Evolutionary conservation across 1,140 invertebrate genomes (phyloP).

Genomic region (Amyelois transitella): DNA sequence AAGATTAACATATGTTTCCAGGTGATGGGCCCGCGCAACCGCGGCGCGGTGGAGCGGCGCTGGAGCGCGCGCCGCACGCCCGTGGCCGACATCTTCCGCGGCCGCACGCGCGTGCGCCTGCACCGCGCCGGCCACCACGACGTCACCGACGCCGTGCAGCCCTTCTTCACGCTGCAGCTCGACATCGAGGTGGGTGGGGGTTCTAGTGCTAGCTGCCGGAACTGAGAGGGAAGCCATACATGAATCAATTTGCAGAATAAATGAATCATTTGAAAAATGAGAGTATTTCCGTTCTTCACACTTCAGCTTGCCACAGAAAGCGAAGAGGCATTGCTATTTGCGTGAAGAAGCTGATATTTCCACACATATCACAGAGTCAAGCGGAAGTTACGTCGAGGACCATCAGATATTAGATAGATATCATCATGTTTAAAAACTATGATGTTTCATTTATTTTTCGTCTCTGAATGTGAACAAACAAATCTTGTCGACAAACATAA

Average conservation of each 20-base stretch:
- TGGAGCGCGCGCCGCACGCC: slow-evolving; percentile 89
- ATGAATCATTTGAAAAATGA: too few species aligned
- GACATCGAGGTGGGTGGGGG: slow-evolving; percentile 87
- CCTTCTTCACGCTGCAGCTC: slow-evolving; percentile 94
- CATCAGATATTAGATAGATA: too few species aligned
- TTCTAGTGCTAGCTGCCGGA: too few species aligned
- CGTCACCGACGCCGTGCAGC: slow-evolving; percentile 89
- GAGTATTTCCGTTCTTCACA: not conserved
- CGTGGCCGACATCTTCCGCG: slow-evolving; percentile 93
- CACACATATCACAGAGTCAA: too few species aligned
- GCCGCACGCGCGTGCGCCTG: slow-evolving; percentile 89
- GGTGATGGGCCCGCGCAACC: slow-evolving; percentile 91
- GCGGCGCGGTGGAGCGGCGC: slow-evolving; percentile 87
- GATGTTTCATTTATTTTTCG: slow-evolving; percentile 47
- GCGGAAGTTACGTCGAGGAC: too few species aligned
- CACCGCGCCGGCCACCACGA: slow-evolving; percentile 83
- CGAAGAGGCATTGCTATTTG: too few species aligned
- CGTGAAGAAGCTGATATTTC: too few species aligned
- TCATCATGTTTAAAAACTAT: too few species aligned
- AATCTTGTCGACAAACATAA: slow-evolving; percentile 24
- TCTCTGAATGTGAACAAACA: slow-evolving; percentile 28
- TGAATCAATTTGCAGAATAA: too few species aligned
- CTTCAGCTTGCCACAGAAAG: not conserved
- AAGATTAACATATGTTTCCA: slow-evolving; percentile 39
- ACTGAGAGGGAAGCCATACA: too few species aligned